These are phyloP conservation scores for Zaprionus obscuricornis DNA, from an alignment of 2,888 invertebrate species.

Conservation along the genomic window DNA sequence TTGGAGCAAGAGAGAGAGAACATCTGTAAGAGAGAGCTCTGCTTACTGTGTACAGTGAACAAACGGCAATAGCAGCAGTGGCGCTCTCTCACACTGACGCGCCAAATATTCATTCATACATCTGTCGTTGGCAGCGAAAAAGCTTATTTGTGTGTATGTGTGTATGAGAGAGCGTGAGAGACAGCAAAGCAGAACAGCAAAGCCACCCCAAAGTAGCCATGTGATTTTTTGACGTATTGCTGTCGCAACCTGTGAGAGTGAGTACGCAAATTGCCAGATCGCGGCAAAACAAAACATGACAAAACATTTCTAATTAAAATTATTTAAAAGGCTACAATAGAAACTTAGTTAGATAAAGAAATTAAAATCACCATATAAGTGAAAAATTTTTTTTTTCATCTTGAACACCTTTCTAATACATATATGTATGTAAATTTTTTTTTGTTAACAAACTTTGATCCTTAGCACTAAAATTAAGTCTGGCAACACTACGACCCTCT, in stretches of 20 bases:
- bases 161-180: constrained; percentile 6
- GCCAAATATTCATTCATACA: constrained; percentile 61
- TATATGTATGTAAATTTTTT: not conserved
- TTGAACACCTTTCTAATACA: too few species aligned
- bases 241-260: constrained; percentile 53
- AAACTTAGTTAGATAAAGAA: too few species aligned
- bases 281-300: too few species aligned
- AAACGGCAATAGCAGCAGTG: constrained; percentile 10
- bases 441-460: constrained; percentile 14
- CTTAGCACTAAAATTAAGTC: constrained; percentile 19
- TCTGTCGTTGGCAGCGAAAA: constrained; percentile 26
- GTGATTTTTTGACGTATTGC: constrained; percentile 55
- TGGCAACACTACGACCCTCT: constrained; percentile 36
- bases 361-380: too few species aligned
- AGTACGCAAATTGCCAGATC: constrained; percentile 34
- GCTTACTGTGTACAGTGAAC: constrained; percentile 38
- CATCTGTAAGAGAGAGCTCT: constrained; percentile 42
- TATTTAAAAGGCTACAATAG: too few species aligned
- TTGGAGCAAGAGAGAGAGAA: constrained; percentile 20
- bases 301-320: too few species aligned
- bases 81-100: constrained; percentile 41
- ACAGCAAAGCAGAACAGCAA: constrained; percentile 19
- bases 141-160: constrained; percentile 33
- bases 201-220: constrained; percentile 60
- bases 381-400: too few species aligned